These are phyloP conservation scores for Dicaeum eximium DNA, from an alignment of 2,113 vertebrate genomes.

Conservation along the genomic window DNA sequence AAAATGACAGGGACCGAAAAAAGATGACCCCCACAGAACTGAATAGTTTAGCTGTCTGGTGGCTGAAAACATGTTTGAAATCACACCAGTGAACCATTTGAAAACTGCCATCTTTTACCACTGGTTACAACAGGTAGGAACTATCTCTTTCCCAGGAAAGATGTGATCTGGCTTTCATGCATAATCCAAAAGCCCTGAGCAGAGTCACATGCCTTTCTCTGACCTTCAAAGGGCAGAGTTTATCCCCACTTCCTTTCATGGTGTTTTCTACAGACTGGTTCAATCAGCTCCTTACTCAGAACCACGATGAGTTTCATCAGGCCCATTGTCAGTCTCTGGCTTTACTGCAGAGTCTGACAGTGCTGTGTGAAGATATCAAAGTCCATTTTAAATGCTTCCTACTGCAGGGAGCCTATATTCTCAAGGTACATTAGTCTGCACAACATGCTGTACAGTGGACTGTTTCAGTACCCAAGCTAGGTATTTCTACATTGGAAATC, in stretches of 20 bases:
- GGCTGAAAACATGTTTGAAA: background rate
- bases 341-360: background rate
- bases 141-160: background rate
- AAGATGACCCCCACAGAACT: background rate
- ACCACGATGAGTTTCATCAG: background rate
- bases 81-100: background rate
- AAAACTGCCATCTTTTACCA: background rate
- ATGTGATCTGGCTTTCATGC: background rate
- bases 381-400: background rate
- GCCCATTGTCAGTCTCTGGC: background rate
- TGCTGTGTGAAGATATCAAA: background rate
- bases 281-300: background rate
- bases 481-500: background rate
- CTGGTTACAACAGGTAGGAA: background rate
- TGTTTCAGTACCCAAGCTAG: background rate
- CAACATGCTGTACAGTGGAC: background rate
- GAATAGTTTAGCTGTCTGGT: background rate
- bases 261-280: background rate
- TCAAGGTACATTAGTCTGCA: background rate
- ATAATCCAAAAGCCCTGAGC: background rate
- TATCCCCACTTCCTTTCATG: background rate
- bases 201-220: background rate
- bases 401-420: background rate
- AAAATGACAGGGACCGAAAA: background rate
- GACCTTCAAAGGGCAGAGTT: conserved; percentile 12